Conservation (phyloP, 2,888 invertebrate genomes). For the Brachylomia viminalis region DNA sequence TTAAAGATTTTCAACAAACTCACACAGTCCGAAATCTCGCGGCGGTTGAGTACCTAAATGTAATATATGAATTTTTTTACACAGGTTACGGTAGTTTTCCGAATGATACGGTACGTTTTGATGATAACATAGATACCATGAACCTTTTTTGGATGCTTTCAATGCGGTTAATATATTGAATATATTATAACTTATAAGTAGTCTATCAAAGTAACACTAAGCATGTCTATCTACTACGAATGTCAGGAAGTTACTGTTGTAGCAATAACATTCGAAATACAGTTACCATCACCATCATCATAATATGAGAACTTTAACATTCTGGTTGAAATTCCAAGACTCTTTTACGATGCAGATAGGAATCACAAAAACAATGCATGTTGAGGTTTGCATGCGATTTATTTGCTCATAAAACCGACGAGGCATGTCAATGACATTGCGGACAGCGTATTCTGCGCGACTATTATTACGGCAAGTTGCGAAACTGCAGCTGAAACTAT, state of each 20-base stretch:
- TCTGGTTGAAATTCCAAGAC: slow-evolving; percentile 34
- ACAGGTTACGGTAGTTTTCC: too few relatives aligned
- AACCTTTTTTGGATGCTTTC: too few relatives aligned
- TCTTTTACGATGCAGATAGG: slow-evolving; percentile 47
- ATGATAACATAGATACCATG: too few relatives aligned
- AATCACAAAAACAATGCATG: slow-evolving; percentile 60
- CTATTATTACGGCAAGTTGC: slow-evolving; percentile 59
- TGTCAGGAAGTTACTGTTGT: neutral
- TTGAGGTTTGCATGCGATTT: slow-evolving; percentile 50
- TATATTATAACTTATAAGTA: too few relatives aligned
- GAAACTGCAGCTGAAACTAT: slow-evolving; percentile 51
- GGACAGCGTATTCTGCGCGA: slow-evolving; percentile 35
- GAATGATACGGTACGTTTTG: too few relatives aligned
- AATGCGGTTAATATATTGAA: too few relatives aligned
- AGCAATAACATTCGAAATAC: slow-evolving; percentile 8
- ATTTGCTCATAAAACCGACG: slow-evolving; percentile 57
- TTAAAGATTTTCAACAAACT: too few relatives aligned
- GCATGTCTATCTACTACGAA: neutral
- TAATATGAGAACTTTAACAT: slow-evolving; percentile 9
- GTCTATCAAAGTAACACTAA: neutral
- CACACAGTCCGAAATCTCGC: too few relatives aligned
- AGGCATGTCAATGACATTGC: slow-evolving; percentile 59
- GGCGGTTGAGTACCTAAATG: too few relatives aligned
- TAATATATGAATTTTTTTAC: too few relatives aligned
- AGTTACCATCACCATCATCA: neutral